Percentiles rank a stretch among this genome's conserved stretches.
These are phyloP conservation scores for Halocynthia roretzi DNA, from an alignment of 23 tunicate species.

Conservation along the genomic window DNA sequence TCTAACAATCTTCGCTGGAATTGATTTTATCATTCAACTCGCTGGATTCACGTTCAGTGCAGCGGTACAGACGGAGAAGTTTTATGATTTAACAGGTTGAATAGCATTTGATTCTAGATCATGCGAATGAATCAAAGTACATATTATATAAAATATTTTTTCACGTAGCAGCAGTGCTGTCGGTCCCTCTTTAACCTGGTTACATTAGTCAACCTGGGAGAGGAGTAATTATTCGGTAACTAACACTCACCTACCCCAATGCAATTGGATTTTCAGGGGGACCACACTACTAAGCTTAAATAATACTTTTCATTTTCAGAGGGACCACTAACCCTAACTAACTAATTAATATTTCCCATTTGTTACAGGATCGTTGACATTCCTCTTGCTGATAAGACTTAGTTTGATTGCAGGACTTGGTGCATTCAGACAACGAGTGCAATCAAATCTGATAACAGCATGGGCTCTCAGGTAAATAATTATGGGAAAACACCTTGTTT, in stretches of 20 bases:
- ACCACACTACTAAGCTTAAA: no score
- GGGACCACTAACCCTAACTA: neutral
- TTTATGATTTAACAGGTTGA: constrained; percentile 64
- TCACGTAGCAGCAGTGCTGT: no score
- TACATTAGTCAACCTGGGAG: no score
- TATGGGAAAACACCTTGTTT: neutral
- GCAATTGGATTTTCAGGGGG: no score
- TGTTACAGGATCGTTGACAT: constrained; percentile 48
- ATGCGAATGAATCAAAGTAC: no score
- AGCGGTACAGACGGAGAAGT: constrained; percentile 66
- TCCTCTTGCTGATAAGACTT: constrained; percentile 36
- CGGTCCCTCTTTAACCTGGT: no score
- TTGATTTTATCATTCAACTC: constrained; percentile 53
- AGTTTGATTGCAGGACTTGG: constrained; percentile 22
- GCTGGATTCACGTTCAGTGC: constrained; percentile 36
- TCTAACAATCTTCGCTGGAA: constrained; percentile 9
- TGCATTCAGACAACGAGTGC: constrained; percentile 10
- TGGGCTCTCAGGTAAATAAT: constrained; percentile 62
- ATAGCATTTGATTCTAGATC: neutral
- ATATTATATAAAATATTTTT: no score
- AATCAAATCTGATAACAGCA: constrained; percentile 33
- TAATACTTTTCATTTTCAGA: neutral
- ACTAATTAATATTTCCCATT: no score
- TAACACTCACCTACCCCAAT: no score
- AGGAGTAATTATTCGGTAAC: no score